Percentiles rank a stretch among this genome's conserved stretches.
phyloP scores from a whole-genome alignment of 2,113 vertebrate genomes.

The Epinephelus fuscoguttatus region DNA sequence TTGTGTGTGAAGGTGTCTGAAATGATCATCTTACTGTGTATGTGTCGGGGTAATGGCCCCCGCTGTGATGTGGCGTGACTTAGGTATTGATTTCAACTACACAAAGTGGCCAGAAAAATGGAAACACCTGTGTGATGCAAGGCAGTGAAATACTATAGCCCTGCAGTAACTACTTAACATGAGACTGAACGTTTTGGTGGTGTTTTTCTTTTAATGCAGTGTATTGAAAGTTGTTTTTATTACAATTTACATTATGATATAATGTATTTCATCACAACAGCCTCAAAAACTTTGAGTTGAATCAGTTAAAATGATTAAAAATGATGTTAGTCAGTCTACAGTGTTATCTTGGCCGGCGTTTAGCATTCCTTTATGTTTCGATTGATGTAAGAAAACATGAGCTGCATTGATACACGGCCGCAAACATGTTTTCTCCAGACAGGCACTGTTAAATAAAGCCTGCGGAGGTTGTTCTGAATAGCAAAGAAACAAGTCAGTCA shows the following conservation, averaged over 20 bases:
- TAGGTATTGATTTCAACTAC: neutral
- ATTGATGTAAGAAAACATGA: neutral
- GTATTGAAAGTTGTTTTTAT: neutral
- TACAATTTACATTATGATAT: too few relatives aligned
- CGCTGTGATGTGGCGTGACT: neutral
- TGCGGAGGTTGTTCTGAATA: neutral
- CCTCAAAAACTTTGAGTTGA: neutral
- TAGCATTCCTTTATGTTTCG: neutral
- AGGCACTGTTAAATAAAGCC: constrained; percentile 2
- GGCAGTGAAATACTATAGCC: neutral
- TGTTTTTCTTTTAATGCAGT: neutral
- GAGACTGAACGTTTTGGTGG: neutral
- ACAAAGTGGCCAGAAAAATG: neutral
- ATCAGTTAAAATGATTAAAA: neutral
- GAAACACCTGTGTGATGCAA: neutral
- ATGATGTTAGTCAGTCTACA: neutral
- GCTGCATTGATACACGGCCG: neutral
- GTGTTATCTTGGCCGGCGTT: neutral
- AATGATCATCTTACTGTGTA: neutral
- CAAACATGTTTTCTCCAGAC: constrained; percentile 3
- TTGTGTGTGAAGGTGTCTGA: neutral
- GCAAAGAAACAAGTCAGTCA: neutral
- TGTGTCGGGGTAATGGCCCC: neutral
- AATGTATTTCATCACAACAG: neutral
- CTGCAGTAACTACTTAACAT: neutral